Conservation (phyloP, 1,140 invertebrate genomes). For the Paraescarpia echinospica region DNA sequence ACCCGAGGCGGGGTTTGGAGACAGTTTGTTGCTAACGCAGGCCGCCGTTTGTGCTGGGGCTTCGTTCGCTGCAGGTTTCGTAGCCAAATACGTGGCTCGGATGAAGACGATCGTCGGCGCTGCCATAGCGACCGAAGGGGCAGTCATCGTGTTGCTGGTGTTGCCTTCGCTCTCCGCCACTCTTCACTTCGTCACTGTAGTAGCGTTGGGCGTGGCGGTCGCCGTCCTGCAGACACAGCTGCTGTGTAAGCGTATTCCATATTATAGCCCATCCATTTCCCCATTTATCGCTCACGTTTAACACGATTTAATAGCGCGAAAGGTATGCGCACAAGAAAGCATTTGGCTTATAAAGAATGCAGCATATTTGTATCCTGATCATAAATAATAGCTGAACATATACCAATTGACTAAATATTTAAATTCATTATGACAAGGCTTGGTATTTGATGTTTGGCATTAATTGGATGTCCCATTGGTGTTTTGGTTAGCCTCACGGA, state of each 20-base stretch:
- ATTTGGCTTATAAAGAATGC: too few species aligned
- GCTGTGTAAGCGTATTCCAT: not conserved
- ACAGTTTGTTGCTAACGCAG: not conserved
- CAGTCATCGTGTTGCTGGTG: not conserved
- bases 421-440: too few species aligned
- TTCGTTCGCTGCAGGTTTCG: not conserved
- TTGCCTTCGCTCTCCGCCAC: not conserved
- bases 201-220: not conserved
- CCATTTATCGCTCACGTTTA: not conserved
- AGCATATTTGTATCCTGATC: too few species aligned
- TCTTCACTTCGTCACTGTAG: not conserved
- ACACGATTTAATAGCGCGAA: too few species aligned
- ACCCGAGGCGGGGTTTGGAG: not conserved
- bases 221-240: not conserved
- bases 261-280: not conserved
- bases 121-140: not conserved
- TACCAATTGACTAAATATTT: too few species aligned
- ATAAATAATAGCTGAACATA: too few species aligned
- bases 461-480: too few species aligned
- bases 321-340: too few species aligned
- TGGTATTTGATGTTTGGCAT: too few species aligned
- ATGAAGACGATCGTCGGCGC: not conserved
- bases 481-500: too few species aligned
- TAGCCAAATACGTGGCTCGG: not conserved
- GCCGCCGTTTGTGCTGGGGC: not conserved